Evolutionary conservation across 1,140 invertebrate genomes (phyloP), one percentile per base, ranked within the genome.

Genomic region (Geopemphigus sp.): DNA sequence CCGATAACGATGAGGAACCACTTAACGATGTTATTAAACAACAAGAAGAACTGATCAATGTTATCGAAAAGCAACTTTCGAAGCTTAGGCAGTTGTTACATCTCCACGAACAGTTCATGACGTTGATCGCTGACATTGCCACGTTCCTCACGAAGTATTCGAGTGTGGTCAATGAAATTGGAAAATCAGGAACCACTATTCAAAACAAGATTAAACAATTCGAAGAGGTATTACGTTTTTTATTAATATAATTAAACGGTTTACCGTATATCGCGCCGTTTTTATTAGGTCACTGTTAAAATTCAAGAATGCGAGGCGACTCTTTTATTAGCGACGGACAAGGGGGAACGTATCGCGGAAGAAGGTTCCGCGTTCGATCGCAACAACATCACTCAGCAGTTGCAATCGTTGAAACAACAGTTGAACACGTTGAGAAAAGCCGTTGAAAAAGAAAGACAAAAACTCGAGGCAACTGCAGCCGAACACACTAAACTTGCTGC

Each of bases 151-250:
- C 91, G 29, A 94, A 95, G 84, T 95, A 95, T 84, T 94, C 93
- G 0, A 91, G 94, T 84, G 89, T 96, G 14, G 91, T 97, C 1
- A 88, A 90, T 22, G 92, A 94, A 81, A 93, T 97, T 82, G 93
- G 96, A 84, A 92, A 91, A 83, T 90, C 90, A 1, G 92, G 91
- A 47, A 90, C 91, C 56, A 90, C 92, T 0, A 88, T 93, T 6
- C 91, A 94, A 84, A 94, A 95, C 53, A 96, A 96, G 84, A 94
- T 98, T 57, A 92, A 93, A 82, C 90, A 91, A 81, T 97, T 96
- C 82, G 92, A 95, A 84, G 92, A 95, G 82, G 90, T 89, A 17
- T 81, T 73, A 32, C n/a, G 53, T 24, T 70, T 72, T 72, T 80
- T 72, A 6, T 50, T 70, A 19, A 29, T n/a, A 12, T 70, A 53